Percentiles rank a stretch among this genome's conserved stretches.
Conservation (phyloP, 2,888 invertebrate species). For the Lypha dubia region DNA sequence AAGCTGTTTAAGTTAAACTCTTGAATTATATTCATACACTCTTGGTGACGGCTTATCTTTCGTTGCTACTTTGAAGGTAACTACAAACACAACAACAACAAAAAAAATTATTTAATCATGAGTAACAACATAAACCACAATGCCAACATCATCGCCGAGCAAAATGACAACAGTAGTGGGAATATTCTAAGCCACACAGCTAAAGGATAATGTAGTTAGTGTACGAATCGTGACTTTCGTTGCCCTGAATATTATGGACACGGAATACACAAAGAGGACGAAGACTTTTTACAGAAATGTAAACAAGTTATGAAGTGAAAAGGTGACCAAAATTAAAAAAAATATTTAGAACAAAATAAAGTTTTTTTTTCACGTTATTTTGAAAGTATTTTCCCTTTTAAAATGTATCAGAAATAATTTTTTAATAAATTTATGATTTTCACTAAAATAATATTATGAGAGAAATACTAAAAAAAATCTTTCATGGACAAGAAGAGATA, state of each 20-base stretch:
- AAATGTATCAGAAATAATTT: no score
- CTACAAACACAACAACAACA: neutral
- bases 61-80: neutral
- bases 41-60: neutral
- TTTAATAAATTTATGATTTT: no score
- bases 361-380: no score
- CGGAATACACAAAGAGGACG: neutral
- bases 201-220: conserved; percentile 43
- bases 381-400: no score
- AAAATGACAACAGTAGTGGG: conserved; percentile 28
- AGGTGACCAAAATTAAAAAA: no score
- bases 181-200: conserved; percentile 35
- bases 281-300: no score
- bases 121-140: conserved; percentile 16
- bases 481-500: no score
- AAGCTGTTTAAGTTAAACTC: neutral
- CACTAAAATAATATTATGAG: no score
- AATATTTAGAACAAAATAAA: no score
- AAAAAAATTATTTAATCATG: conserved; percentile 35
- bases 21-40: neutral
- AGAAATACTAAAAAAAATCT: no score
- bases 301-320: no score
- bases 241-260: neutral
- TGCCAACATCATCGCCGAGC: neutral
- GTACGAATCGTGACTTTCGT: conserved; percentile 46